Evolutionary conservation across 2,888 invertebrate genomes (phyloP).

Genomic region (Acanthopleura granulata): DNA sequence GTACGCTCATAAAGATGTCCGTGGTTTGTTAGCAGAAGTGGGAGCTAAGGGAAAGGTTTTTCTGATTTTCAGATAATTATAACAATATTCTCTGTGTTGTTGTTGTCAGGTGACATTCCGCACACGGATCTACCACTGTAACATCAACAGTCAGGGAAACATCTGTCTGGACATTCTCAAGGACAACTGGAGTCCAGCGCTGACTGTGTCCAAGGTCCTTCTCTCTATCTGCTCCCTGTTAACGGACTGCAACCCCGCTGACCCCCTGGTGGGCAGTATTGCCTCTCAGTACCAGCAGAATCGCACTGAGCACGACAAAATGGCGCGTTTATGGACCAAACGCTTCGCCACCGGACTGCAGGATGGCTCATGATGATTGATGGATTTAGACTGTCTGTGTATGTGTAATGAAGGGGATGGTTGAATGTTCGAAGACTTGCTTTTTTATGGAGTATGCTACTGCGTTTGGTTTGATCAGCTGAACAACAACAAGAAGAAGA

Average conservation of each 20-base stretch:
- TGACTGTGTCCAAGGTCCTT: slow-evolving; percentile 97
- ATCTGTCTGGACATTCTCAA: slow-evolving; percentile 98
- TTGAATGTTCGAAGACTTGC: no score
- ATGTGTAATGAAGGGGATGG: no score
- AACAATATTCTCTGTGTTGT: not conserved
- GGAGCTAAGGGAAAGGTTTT: no score
- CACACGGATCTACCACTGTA: slow-evolving; percentile 99
- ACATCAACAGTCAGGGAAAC: slow-evolving; percentile 98
- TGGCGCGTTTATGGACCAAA: slow-evolving; percentile 98
- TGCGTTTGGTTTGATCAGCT: no score
- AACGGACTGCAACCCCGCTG: slow-evolving; percentile 99
- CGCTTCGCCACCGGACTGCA: slow-evolving; percentile 83
- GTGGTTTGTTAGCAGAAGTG: no score
- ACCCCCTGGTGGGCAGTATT: slow-evolving; percentile 97
- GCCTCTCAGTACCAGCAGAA: slow-evolving; percentile 98
- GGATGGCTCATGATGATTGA: slow-evolving; percentile 13
- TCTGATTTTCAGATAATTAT: no score
- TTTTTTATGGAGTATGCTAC: no score
- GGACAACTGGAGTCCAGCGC: slow-evolving; percentile 98
- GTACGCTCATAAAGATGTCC: no score
- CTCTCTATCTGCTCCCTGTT: slow-evolving; percentile 97
- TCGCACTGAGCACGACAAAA: slow-evolving; percentile 96
- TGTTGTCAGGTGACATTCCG: slow-evolving; percentile 78
- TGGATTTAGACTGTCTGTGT: not conserved
- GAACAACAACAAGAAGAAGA: no score